Base-by-base conservation (phyloP, 2,113 vertebrate genomes). In the Oncorhynchus masou region DNA sequence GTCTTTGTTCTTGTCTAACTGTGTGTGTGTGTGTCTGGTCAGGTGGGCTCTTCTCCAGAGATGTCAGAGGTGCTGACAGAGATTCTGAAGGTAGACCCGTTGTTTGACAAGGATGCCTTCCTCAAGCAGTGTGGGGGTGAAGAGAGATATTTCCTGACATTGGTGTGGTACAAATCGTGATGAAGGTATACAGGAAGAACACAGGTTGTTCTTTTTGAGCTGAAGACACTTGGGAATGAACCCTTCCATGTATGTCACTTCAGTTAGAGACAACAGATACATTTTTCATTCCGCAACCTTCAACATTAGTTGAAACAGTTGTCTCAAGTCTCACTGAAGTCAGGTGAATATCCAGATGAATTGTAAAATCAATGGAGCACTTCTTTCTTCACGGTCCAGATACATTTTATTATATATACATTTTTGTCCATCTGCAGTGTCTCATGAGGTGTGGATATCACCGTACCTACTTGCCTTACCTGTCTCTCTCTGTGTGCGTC, bases 51-150 rank as follows among this genome's bases (percentile, higher is more conserved):
- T 99, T 99, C 89, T 99, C 97, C 0, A 0, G 98, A 99, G 72
- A 96, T 99, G 97, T 99, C 98, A 0, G 96, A 98, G 78, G 98
- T 99, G 1, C 86, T 99, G 64, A 99, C 98, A 0, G 97, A 99
- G 91, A 98, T 99, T 84, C 90, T 99, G 49, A 95, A 92, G 29
- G 95, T 93, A 59, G 98, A 99, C 85, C 97, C 96, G 0, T 90
- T 88, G 78, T 99, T 99, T 2, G 97, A 99, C 87, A 99, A 97
- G 85, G 97, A 99, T 64, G 91, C 87, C 0, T 99, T 99, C 86
- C 90, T 99, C 34, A 94, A 93, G 81, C 96, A 96, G 45, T 99
- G 97, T 0, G 16, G 98, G 99, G 96, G 98, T 98, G 81, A 68
- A 85, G 3, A 9, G 11, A n/a, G 5, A 15, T 66, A 68, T 39